Conservation (phyloP, 2,113 vertebrate genomes). For the Reinhardtius hippoglossoides region DNA sequence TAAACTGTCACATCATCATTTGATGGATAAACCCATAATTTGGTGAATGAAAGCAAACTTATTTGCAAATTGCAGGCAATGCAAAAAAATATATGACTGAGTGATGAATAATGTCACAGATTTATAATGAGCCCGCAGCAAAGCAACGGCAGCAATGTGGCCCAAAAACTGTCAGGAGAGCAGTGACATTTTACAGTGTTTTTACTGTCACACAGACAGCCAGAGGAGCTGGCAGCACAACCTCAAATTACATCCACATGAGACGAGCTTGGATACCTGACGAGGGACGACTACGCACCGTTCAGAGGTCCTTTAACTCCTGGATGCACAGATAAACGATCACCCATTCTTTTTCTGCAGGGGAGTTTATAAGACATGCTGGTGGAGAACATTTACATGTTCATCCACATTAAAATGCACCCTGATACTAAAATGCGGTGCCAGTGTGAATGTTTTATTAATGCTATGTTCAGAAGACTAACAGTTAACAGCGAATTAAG, state of each 20-base stretch:
- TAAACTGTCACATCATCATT: not conserved
- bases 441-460: not conserved
- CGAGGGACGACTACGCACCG: constrained; percentile 32
- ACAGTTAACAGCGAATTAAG: not conserved
- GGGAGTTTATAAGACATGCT: not conserved
- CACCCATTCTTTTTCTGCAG: constrained; percentile 7
- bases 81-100: not conserved
- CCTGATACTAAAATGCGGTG: not conserved
- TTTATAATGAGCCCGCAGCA: constrained; percentile 35
- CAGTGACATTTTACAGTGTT: constrained; percentile 52
- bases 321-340: constrained; percentile 30
- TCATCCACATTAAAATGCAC: not conserved
- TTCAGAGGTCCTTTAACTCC: constrained; percentile 19
- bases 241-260: constrained; percentile 46
- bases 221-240: constrained; percentile 36
- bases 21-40: constrained; percentile 19
- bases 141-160: constrained; percentile 23
- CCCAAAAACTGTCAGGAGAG: constrained; percentile 34
- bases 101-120: constrained; percentile 29
- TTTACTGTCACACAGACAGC: constrained; percentile 35
- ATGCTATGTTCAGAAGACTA: not conserved
- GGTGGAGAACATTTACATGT: not conserved
- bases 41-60: not conserved
- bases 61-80: constrained; percentile 13
- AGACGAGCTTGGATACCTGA: constrained; percentile 38